Conservation (phyloP, 2,113 vertebrate genomes). For the Alligator mississippiensis region DNA sequence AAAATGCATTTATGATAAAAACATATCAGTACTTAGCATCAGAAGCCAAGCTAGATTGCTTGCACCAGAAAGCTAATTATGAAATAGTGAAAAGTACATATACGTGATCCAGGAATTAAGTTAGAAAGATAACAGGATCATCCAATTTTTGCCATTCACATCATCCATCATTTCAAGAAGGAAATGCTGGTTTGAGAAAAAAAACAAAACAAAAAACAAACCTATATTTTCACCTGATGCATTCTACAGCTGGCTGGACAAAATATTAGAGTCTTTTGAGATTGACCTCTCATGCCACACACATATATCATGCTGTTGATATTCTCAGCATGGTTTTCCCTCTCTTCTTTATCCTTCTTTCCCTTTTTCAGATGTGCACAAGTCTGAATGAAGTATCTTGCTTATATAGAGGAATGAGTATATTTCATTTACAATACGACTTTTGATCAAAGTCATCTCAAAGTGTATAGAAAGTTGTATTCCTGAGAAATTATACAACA, state of each 20-base stretch:
- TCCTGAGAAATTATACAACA: neutral
- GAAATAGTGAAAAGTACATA: neutral
- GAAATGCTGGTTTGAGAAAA: fast-evolving
- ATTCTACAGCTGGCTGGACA: neutral
- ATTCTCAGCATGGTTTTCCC: neutral
- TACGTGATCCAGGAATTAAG: neutral
- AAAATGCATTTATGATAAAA: neutral
- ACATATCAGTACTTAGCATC: neutral
- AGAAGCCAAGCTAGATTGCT: neutral
- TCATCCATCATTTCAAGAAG: neutral
- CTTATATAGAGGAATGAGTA: neutral
- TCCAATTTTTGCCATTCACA: neutral
- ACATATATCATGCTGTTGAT: fast-evolving
- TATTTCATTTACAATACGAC: neutral
- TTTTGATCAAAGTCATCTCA: neutral
- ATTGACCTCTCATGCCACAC: fast-evolving
- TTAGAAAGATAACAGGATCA: neutral
- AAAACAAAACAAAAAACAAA: neutral
- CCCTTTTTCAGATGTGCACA: neutral
- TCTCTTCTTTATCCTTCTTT: neutral
- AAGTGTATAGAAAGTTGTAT: neutral
- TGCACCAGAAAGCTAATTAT: neutral
- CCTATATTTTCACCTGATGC: neutral
- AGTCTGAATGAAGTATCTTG: neutral
- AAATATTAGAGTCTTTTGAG: neutral